Evolutionary conservation across 2,113 vertebrate genomes (phyloP), one percentile per base, ranked within the genome.

Genomic region (Atherinomorus stipes): DNA sequence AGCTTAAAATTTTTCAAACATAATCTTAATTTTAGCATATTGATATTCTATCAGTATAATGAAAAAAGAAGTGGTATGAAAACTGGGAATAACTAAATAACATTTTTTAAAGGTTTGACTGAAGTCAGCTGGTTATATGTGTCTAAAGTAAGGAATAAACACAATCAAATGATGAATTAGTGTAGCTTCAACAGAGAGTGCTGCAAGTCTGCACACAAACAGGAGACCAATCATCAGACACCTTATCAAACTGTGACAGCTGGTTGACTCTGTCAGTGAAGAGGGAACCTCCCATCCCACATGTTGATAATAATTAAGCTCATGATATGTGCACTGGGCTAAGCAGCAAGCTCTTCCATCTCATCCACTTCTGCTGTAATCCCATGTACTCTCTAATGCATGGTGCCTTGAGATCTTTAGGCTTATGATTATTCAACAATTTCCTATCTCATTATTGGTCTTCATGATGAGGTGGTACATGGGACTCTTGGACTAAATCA

Each of bases 191-290:
- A 61, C 53, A 44, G 52, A 47, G 63, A 57, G 70, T 37, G 34
- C 49, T 63, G 22, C 38, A 19, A 45, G 52, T 13, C 42, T 80
- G 25, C 34, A 69, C 52, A 64, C 49, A 53, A 56, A 73, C 47
- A 74, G 60, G 47, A 73, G 82, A 51, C 19, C 47, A 79, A 70
- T 70, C 65, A 23, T 40, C 57, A 74, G 62, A 45, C 50, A 26
- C 57, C 72, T 88, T 87, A 88, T 91, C 88, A 84, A 76, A 80
- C 65, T 53, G 40, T 76, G 84, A 76, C 88, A 88, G 85, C 78
- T 87, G 80, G 78, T 62, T 72, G 53, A 66, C 70, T 64, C 69
- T 64, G 74, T 60, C 56, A 57, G 68, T 61, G 76, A 66, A 25
- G 54, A 22, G 42, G 56, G 83, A 76, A 61, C 86, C 83, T 79